Conservation (phyloP, 2,888 invertebrate species). For the Platypus cylindrus region DNA sequence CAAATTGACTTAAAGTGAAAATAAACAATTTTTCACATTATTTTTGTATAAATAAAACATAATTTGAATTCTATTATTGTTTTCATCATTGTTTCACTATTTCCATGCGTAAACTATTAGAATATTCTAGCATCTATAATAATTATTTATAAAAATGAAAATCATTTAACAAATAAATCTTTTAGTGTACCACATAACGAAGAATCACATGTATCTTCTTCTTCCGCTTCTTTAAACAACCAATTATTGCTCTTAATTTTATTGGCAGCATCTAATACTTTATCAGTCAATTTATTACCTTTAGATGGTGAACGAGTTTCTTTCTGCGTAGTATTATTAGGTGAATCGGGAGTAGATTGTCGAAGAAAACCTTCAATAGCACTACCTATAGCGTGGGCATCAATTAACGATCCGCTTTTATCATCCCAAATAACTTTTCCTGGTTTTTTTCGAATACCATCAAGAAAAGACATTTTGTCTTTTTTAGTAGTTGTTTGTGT, state of each 20-base stretch:
- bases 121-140: too few relatives aligned
- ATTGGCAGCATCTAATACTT: constrained; percentile 13
- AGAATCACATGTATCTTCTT: constrained; percentile 59
- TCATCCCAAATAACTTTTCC: constrained; percentile 60
- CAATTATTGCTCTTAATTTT: constrained; percentile 38
- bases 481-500: constrained; percentile 18
- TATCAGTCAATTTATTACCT: constrained; percentile 18
- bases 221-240: constrained; percentile 51
- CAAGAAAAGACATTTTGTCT: constrained; percentile 7
- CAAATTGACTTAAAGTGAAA: too few relatives aligned
- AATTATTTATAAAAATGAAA: constrained; percentile 1
- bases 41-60: too few relatives aligned
- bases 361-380: constrained; percentile 74
- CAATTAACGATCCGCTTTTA: constrained; percentile 63
- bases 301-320: constrained; percentile 7
- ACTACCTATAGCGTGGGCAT: constrained; percentile 67
- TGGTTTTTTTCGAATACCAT: constrained; percentile 23
- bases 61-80: too few relatives aligned
- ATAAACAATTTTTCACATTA: too few relatives aligned
- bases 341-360: constrained; percentile 42
- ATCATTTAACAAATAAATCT: constrained; percentile 71
- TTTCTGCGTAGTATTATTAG: constrained; percentile 24
- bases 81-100: too few relatives aligned
- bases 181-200: constrained; percentile 73
- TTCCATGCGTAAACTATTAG: too few relatives aligned